phyloP scores from a whole-genome alignment of 1,140 invertebrate species.

The Contarinia nasturtii region DNA sequence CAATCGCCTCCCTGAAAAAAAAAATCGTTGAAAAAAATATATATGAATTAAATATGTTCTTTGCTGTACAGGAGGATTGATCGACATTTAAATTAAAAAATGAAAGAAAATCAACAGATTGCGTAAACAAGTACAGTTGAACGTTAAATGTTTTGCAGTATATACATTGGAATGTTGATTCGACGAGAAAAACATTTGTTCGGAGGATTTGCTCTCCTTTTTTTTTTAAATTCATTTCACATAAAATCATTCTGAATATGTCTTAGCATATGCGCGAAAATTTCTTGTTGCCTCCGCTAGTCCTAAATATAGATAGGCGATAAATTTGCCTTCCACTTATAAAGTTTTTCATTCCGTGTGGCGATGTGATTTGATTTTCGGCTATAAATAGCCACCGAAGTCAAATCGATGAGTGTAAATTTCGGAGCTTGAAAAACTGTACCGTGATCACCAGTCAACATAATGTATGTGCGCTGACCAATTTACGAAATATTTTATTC shows the following conservation, averaged over 20 bases:
- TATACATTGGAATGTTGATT: neutral
- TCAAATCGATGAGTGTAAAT: too few species aligned
- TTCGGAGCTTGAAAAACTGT: too few species aligned
- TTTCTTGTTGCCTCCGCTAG: neutral
- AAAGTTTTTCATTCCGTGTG: too few species aligned
- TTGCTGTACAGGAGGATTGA: neutral
- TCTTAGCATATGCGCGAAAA: neutral
- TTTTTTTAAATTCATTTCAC: neutral
- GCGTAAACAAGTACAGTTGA: neutral
- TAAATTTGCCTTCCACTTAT: too few species aligned
- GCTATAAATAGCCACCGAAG: too few species aligned
- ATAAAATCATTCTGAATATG: neutral
- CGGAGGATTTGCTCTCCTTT: neutral
- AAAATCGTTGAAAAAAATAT: slow-evolving; percentile 3
- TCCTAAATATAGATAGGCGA: neutral
- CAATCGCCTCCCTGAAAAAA: slow-evolving; percentile 48
- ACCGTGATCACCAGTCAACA: too few species aligned
- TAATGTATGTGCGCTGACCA: too few species aligned
- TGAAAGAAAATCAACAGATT: neutral
- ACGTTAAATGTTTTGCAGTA: neutral
- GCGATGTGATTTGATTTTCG: too few species aligned
- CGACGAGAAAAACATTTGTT: neutral
- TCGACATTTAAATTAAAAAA: neutral
- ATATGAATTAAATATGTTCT: neutral
- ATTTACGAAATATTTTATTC: too few species aligned